Percentiles rank a stretch among this genome's conserved stretches.
Conservation (phyloP, 2,113 vertebrate genomes). For the Cacatua alba region DNA sequence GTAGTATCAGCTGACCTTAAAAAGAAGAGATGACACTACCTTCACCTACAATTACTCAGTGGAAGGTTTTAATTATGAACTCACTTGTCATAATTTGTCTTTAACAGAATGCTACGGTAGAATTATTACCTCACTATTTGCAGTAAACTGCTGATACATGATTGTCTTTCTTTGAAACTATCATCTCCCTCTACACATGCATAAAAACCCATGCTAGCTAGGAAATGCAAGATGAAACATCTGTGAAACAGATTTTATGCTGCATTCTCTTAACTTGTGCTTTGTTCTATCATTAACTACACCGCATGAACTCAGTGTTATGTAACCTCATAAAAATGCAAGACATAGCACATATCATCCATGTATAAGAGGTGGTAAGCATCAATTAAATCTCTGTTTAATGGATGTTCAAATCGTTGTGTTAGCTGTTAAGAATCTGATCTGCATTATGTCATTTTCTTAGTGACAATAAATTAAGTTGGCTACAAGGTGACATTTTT, state of each 20-base stretch:
- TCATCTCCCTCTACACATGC: neutral
- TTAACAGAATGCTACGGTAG: neutral
- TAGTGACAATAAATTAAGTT: neutral
- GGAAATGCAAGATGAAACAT: slow-evolving; percentile 7
- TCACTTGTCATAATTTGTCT: neutral
- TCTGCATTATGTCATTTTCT: neutral
- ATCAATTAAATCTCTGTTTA: neutral
- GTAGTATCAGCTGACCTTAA: neutral
- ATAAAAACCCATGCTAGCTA: neutral
- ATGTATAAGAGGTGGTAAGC: neutral
- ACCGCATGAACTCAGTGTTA: neutral
- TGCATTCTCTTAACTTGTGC: neutral
- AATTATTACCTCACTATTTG: neutral
- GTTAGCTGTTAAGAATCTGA: neutral
- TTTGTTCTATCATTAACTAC: neutral
- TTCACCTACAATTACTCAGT: neutral
- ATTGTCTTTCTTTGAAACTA: neutral
- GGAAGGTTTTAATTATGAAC: neutral
- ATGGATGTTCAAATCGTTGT: neutral
- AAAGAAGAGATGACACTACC: neutral
- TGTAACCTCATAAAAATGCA: slow-evolving; percentile 36
- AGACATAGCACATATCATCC: neutral
- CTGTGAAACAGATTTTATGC: neutral
- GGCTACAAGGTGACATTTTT: slow-evolving; percentile 12
- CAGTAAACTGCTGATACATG: neutral